phyloP scores from a whole-genome alignment of 2,113 vertebrate genomes.

The Pseudorhombus dupliciocellatus region DNA sequence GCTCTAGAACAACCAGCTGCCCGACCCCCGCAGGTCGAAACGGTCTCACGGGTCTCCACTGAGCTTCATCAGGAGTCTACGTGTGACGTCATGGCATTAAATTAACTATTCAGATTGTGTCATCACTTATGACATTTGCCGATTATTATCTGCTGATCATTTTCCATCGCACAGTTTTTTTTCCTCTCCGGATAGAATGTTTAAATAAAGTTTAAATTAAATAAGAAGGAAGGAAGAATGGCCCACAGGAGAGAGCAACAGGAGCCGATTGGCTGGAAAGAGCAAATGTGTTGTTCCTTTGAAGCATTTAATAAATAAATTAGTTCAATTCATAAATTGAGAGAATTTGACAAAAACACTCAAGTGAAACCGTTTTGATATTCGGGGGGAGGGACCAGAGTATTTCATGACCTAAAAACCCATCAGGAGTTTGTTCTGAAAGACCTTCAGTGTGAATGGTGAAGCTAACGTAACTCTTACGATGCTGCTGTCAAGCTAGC shows the following conservation, averaged over 20 bases:
- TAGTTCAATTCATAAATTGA: too few relatives aligned
- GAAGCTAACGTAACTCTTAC: constrained; percentile 52
- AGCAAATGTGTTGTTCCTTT: too few relatives aligned
- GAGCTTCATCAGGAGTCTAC: neutral
- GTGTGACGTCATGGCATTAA: neutral
- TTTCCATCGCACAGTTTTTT: too few relatives aligned
- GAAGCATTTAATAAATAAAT: neutral
- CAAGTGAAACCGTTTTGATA: neutral
- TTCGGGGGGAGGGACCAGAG: neutral
- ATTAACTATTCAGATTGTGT: neutral
- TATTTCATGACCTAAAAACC: constrained; percentile 23
- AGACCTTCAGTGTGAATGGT: constrained; percentile 13
- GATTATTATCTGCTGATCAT: too few relatives aligned
- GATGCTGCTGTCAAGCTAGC: constrained; percentile 50
- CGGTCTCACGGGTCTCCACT: neutral
- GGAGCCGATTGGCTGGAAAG: too few relatives aligned
- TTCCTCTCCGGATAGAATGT: too few relatives aligned
- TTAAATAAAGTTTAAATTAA: too few relatives aligned
- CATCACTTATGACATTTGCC: neutral
- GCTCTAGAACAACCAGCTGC: constrained; percentile 21
- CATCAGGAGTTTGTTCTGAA: constrained; percentile 11
- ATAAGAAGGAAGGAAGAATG: too few relatives aligned
- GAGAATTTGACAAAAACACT: too few relatives aligned
- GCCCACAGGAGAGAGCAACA: too few relatives aligned
- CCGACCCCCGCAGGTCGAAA: neutral